Percentiles rank a stretch among this genome's conserved stretches.
Evolutionary conservation across 1,140 invertebrate species (phyloP).

Genomic region (Macrotrachela quadricornifera): DNA sequence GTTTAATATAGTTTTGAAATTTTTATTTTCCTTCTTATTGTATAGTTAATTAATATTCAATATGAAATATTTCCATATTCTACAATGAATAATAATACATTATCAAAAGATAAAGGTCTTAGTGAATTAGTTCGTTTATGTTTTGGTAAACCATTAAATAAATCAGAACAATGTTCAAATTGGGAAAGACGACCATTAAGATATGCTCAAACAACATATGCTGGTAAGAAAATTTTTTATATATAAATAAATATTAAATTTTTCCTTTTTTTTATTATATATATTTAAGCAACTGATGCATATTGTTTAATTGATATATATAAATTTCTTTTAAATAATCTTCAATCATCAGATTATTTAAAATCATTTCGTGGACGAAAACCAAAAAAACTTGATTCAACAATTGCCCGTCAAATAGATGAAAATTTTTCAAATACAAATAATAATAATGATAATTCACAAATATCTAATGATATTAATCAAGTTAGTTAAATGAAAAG

Average conservation of each 20-base stretch:
- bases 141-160: slow-evolving; percentile 48
- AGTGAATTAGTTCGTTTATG: slow-evolving; percentile 47
- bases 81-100: background rate
- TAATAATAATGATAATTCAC: background rate
- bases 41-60: no score
- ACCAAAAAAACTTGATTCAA: slow-evolving; percentile 13
- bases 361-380: slow-evolving; percentile 14
- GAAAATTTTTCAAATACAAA: background rate
- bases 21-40: no score
- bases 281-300: slow-evolving; percentile 45
- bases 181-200: slow-evolving; percentile 59
- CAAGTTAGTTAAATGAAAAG: background rate
- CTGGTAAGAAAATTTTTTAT: no score
- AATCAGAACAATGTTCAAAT: slow-evolving; percentile 62
- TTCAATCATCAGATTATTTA: slow-evolving; percentile 11
- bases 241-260: slow-evolving; percentile 4
- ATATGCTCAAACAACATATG: slow-evolving; percentile 50
- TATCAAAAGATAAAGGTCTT: slow-evolving; percentile 29
- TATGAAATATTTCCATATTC: no score
- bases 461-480: background rate
- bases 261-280: background rate
- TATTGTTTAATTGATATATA: slow-evolving; percentile 54
- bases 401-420: slow-evolving; percentile 8
- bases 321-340: slow-evolving; percentile 22
- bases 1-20: no score